phyloP scores from a whole-genome alignment of 2,113 vertebrate genomes.

The Paratilapia polleni region DNA sequence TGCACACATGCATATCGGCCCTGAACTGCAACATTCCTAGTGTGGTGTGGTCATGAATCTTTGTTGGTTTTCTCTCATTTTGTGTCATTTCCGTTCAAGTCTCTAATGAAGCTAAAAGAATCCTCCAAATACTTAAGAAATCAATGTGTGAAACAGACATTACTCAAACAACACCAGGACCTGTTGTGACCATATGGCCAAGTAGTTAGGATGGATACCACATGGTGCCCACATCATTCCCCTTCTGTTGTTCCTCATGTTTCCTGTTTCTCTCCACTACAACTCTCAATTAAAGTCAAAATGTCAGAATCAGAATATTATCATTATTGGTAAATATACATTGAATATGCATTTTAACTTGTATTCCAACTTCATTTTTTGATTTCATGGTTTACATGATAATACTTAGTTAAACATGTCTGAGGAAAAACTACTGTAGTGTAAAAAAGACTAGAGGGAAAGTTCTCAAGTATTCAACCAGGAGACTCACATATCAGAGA shows the following conservation, averaged over 20 bases:
- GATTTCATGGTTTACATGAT: background rate
- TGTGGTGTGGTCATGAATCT: fast-evolving
- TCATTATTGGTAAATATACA: background rate
- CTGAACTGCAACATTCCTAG: background rate
- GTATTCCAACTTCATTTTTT: background rate
- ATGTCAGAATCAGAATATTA: background rate
- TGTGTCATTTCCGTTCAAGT: fast-evolving
- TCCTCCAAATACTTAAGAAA: too few species aligned
- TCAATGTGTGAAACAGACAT: too few species aligned
- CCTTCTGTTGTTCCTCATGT: too few species aligned
- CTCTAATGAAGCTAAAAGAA: background rate
- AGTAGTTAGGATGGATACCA: background rate
- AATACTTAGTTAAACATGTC: too few species aligned
- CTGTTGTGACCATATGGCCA: too few species aligned
- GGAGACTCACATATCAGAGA: fast-evolving
- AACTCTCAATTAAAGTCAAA: background rate
- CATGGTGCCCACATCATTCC: fast-evolving
- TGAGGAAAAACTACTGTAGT: too few species aligned
- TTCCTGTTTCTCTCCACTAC: too few species aligned
- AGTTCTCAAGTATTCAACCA: background rate
- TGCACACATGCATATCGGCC: background rate
- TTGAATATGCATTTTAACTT: background rate
- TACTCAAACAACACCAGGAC: too few species aligned
- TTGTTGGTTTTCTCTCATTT: background rate
- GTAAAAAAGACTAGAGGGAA: too few species aligned